Evolutionary conservation across 2,888 invertebrate species (phyloP), one percentile per base, ranked within the genome.

Genomic region (Cecidostiba fungosa): DNA sequence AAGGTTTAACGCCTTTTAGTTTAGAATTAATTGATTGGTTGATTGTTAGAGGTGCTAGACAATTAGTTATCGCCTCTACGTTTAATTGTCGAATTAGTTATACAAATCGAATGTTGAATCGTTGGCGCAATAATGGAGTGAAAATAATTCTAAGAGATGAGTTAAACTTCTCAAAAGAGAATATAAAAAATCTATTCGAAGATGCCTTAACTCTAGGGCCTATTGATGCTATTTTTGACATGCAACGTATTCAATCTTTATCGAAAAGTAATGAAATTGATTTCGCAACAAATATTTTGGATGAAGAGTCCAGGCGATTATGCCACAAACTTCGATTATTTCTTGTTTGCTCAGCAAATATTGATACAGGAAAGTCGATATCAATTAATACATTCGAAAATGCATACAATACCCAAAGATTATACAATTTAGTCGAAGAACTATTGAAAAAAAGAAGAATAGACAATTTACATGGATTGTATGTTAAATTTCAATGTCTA

Each of bases 1-100:
- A 96, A n/a, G 98, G 98, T 43, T 94, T 98, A 0, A 98, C 98
- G 69, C 98, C 78, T 62, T 88, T 89, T 76, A 86, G 87, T 69
- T 62, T 89, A 5, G 88, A 89, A 54, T 78, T 89, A 5, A 84
- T 76, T 1, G 88, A 88, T 26, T 89, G 87, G 87, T 50, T 89
- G 8, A 78, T 88, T 26, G 72, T 76, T 12, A 77, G 86, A 26
- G 89, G 88, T 1, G 88, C 88, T 10, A 87, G 26, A 43, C 85
- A 86, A 72, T 72, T 89, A 3, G 81, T 89, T 16, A 47, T 88
- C 4, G 85, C 85, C 1, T 88, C 87, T 8, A 66, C 77, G 16
- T 36, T 29, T 3, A 85, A 66, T 23, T 83, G 29, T 19, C 66
- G 74, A 0, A 82, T 47, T 73, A 74, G 74, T 29, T 88, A 86